These are phyloP conservation scores for Gymnocephalus cernua DNA, from an alignment of 2,113 vertebrate genomes.

Conservation along the genomic window DNA sequence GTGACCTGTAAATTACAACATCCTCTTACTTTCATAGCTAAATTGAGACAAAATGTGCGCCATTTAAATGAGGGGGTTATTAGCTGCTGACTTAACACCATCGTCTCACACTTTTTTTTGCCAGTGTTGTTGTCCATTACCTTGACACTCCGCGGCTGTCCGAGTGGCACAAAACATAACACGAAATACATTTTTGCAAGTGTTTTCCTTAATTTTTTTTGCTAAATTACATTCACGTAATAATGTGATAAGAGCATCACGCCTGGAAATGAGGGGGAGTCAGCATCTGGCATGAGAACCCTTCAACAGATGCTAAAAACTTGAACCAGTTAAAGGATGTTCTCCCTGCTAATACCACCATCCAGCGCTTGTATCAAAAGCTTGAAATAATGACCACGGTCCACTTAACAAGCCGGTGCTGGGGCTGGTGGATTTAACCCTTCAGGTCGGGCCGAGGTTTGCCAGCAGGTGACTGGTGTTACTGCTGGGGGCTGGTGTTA, in stretches of 20 bases:
- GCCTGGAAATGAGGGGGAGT: neutral
- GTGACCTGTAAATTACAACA: slow-evolving; percentile 8
- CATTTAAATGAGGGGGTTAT: too few relatives aligned
- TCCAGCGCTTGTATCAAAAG: neutral
- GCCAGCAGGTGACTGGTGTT: slow-evolving; percentile 53
- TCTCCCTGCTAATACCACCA: neutral
- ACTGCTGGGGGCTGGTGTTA: slow-evolving; percentile 45
- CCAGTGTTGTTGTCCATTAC: neutral
- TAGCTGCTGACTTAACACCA: neutral
- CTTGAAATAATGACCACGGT: neutral
- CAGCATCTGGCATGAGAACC: neutral
- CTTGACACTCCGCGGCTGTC: neutral
- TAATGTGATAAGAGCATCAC: neutral
- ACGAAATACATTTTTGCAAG: neutral
- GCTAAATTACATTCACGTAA: neutral
- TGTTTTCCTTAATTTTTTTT: neutral
- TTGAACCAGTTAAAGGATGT: neutral
- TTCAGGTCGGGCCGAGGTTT: neutral
- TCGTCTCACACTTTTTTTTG: neutral
- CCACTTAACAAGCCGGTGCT: neutral
- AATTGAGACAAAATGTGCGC: neutral
- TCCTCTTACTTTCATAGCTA: slow-evolving; percentile 4
- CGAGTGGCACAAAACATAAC: neutral
- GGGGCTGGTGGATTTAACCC: neutral
- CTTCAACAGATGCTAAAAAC: neutral